Base-by-base conservation (phyloP, 2,113 vertebrate genomes). In the Lethenteron camtschaticum region DNA sequence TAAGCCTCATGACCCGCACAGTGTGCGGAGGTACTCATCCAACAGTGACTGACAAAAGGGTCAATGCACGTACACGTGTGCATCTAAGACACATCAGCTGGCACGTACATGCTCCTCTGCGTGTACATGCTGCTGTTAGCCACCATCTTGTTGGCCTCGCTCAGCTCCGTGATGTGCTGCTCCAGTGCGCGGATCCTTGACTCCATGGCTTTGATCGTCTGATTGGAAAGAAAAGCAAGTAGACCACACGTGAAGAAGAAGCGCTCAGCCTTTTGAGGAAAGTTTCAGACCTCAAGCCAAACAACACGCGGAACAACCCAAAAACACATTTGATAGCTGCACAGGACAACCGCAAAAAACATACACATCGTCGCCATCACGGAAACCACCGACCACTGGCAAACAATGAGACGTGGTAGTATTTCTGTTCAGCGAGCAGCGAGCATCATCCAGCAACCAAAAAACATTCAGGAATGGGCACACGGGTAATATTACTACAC, bases 181-280 rank as follows among this genome's bases (percentile, higher is more conserved):
- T 99, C 94, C 83, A 99, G 80, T 69, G 83, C 95, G 76, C 84
- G 85, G 79, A 92, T 95, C 83, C 96, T 96, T 1, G 94, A 99
- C 75, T 97, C 94, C 94, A 99, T 91, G 9, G 94, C 94, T 76
- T 90, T 99, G 78, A 99, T 94, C 76, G 90, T 97, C 94, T 99
- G 77, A 96, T 92, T 96, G 77, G 75, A 72, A 83, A 82, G 55
- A 10, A 18, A 69, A 57, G 5, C 55, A 14, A 71, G 2, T 16
- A 20, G 12, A 10, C 11, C 11, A 56, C 59, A 71, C 55, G 57
- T 71, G 56, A 56, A 9, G 9, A 56, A 2, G 9, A 68, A 68
- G n/a, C 63, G 11, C 24, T 68, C n/a, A n/a, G 24, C 13, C 3
- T 3, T 10, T 66, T 66, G 63, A 66, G n/a, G 20, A 8, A 63